Percentiles rank a stretch among this genome's conserved stretches.
Conservation (phyloP, 2,888 invertebrate genomes). For the Troides aeacus region DNA sequence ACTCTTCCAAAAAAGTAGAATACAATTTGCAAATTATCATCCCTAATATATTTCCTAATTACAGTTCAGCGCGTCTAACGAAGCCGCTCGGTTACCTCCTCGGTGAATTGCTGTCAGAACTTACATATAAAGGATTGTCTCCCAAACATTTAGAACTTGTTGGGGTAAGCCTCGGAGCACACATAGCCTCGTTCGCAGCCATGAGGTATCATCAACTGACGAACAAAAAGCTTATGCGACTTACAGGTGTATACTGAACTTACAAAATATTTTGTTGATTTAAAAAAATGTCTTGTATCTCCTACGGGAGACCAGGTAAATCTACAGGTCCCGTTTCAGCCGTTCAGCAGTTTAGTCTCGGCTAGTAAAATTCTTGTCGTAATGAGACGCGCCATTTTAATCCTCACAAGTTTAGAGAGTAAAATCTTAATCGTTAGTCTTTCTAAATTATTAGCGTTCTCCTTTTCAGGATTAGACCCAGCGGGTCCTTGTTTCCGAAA, state of each 20-base stretch:
- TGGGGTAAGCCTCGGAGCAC: conserved; percentile 68
- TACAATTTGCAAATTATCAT: not conserved
- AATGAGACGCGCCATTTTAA: too few species aligned
- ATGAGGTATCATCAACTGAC: conserved; percentile 52
- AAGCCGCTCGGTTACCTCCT: conserved; percentile 59
- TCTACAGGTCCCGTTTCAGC: too few species aligned
- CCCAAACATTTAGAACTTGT: conserved; percentile 54
- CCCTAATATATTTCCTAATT: not conserved
- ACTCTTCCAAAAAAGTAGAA: too few species aligned
- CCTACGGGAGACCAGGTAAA: too few species aligned
- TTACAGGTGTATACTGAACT: conserved; percentile 45
- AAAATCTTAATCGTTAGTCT: not conserved
- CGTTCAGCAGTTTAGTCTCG: too few species aligned
- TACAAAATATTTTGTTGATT: too few species aligned
- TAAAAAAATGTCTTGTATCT: too few species aligned
- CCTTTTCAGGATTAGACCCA: conserved; percentile 59
- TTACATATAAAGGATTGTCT: conserved; percentile 53
- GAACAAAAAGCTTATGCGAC: conserved; percentile 51
- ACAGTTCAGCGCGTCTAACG: conserved; percentile 65
- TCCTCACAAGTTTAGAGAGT: too few species aligned
- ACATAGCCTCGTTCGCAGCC: conserved; percentile 60
- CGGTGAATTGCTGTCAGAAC: conserved; percentile 60
- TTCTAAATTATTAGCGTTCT: not conserved
- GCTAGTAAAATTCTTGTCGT: too few species aligned
- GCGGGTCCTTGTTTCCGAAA: conserved; percentile 72